Conservation (phyloP, 2,113 vertebrate species). For the Pomatostomus ruficeps region DNA sequence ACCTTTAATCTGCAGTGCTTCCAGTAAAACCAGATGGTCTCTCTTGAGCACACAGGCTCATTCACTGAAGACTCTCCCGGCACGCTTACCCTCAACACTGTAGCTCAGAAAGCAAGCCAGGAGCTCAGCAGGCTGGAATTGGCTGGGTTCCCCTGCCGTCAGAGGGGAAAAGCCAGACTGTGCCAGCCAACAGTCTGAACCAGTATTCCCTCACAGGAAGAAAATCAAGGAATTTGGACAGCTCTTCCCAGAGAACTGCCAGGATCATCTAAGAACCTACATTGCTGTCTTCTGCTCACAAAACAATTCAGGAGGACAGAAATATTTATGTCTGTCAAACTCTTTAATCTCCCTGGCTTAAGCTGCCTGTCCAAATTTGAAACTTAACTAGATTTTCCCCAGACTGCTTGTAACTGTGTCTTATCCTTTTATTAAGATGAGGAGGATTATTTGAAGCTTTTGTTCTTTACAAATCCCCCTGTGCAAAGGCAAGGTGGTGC, state of each 20-base stretch:
- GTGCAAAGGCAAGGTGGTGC: not conserved
- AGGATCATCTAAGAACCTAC: not conserved
- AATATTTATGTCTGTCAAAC: not conserved
- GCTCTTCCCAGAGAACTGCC: not conserved
- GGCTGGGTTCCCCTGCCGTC: not conserved
- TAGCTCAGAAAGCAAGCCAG: not conserved
- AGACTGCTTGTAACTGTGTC: conserved; percentile 24
- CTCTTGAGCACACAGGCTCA: conserved; percentile 5
- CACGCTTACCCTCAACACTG: not conserved
- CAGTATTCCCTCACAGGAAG: not conserved
- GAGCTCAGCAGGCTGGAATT: not conserved
- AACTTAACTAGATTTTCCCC: conserved; percentile 21
- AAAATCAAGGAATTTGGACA: conserved; percentile 1
- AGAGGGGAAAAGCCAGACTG: not conserved
- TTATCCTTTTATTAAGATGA: conserved; percentile 53
- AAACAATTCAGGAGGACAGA: not conserved
- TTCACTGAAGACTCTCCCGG: not conserved
- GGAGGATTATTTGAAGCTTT: conserved; percentile 35
- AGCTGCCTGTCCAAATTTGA: not conserved
- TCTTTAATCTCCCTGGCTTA: not conserved
- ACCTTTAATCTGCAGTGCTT: conserved; percentile 32
- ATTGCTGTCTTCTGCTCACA: not conserved
- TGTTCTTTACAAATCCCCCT: conserved; percentile 32
- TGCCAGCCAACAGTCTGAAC: conserved; percentile 7
- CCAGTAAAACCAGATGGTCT: conserved; percentile 29